phyloP scores from a whole-genome alignment of 2,888 invertebrate species.

The Spisula solida region DNA sequence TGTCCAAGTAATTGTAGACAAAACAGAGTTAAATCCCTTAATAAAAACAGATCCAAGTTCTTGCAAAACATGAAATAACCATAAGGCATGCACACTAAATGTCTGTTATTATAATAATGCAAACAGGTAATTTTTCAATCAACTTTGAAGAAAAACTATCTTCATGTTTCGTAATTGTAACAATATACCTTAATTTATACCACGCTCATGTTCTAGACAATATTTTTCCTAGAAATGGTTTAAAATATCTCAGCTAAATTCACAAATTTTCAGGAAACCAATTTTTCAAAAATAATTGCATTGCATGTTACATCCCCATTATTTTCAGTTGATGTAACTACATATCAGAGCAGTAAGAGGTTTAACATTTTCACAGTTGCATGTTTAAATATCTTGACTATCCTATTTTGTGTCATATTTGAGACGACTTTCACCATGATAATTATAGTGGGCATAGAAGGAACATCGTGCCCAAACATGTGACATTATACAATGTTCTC shows the following conservation, averaged over 20 bases:
- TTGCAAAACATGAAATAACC: too few species aligned
- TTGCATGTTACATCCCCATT: neutral
- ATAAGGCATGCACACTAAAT: too few species aligned
- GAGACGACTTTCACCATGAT: neutral
- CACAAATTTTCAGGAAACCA: neutral
- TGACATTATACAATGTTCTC: neutral
- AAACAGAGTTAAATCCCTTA: too few species aligned
- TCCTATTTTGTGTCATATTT: neutral
- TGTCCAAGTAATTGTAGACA: too few species aligned
- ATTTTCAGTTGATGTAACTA: neutral
- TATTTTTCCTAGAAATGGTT: neutral
- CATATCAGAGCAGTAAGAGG: neutral
- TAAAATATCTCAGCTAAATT: neutral
- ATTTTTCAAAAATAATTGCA: constrained; percentile 3
- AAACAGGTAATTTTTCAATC: too few species aligned
- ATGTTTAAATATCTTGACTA: neutral
- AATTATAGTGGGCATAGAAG: neutral
- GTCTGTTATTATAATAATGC: too few species aligned
- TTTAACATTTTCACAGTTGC: constrained; percentile 1
- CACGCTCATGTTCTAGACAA: neutral
- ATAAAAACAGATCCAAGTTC: too few species aligned
- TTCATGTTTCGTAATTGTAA: too few species aligned
- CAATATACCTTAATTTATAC: neutral
- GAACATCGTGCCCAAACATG: neutral
- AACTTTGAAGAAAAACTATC: too few species aligned